Evolutionary conservation across 2,888 invertebrate species (phyloP).

Genomic region (Odontocerum albicorne): DNA sequence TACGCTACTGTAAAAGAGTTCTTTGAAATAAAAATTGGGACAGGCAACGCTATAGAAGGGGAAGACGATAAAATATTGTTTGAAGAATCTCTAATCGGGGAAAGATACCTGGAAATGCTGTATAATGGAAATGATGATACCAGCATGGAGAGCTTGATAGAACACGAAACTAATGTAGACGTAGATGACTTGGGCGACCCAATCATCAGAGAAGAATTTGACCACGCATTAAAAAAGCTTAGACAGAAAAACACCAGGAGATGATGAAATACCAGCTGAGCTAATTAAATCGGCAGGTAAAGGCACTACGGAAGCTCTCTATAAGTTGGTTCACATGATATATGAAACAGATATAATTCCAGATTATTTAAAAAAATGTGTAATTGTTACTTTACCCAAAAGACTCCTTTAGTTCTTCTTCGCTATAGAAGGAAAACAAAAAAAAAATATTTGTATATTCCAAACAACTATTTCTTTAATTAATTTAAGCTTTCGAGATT

Average conservation of each 20-base stretch:
- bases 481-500: too few species aligned
- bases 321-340: background rate
- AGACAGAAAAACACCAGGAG: background rate
- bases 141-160: too few species aligned
- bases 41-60: slow-evolving; percentile 5
- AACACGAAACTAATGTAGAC: background rate
- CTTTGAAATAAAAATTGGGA: slow-evolving; percentile 3
- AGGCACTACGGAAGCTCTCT: slow-evolving; percentile 1
- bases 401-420: too few species aligned
- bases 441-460: too few species aligned
- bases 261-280: slow-evolving; percentile 2
- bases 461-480: too few species aligned
- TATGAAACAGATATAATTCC: background rate
- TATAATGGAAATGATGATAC: too few species aligned
- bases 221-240: background rate
- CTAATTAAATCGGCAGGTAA: slow-evolving; percentile 7
- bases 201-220: slow-evolving; percentile 1
- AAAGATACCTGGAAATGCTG: too few species aligned
- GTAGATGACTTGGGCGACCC: slow-evolving; percentile 2
- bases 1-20: slow-evolving; percentile 5
- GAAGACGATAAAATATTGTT: slow-evolving; percentile 2
- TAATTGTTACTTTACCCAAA: background rate
- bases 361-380: background rate
- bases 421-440: too few species aligned
- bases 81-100: background rate